Base-by-base conservation (phyloP, 30 jellyfish, hydroid and myxozoan genomes). In the Mastigias papua region DNA sequence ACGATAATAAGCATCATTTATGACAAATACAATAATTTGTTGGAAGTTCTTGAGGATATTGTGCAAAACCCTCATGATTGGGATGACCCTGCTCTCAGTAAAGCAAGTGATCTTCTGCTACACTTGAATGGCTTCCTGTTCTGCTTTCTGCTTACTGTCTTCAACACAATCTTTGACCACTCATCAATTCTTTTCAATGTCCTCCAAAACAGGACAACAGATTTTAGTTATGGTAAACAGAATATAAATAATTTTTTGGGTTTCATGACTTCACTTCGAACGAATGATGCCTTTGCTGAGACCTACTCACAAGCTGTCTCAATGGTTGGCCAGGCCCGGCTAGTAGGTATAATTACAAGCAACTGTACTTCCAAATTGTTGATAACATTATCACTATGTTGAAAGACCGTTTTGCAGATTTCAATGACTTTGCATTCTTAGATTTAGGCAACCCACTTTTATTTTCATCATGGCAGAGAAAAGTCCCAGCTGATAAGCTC, bases 161-260 rank as follows among this genome's bases (percentile, higher is more conserved):
- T 78, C 31, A 58, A 78, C 71, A 74, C 6, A 16, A 74, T 74
- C 25, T 48, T 74, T 27, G 34, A 74, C 10, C 61, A 69, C 16
- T 69, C 78, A 34, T n/a, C 60, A 6, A 51, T 78, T 29, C 87
- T 78, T 5, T 78, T 48, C 23, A 27, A 34, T 34, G 21, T 78
- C 8, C 86, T 78, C 23, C 89, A 78, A 49, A 78, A 34, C 89
- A 78, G 61, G 30, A 28, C 26, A 10, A 78, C 89, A 21, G 84
- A 50, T 25, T 78, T 27, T 61, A 30, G 80, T 29, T 22, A 74
- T 34, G 89, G 84, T n/a, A 26, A 11, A 2, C 10, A 10, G 7
- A 78, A 78, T 17, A 51, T 78, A 22, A 8, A 58, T 23, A 57
- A 78, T 82, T 78, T 57, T 34, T 9, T 11, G 31, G 6, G 15